Base-by-base conservation (phyloP, 2,797 vertebrate genomes). In the Siniperca scherzeri region DNA sequence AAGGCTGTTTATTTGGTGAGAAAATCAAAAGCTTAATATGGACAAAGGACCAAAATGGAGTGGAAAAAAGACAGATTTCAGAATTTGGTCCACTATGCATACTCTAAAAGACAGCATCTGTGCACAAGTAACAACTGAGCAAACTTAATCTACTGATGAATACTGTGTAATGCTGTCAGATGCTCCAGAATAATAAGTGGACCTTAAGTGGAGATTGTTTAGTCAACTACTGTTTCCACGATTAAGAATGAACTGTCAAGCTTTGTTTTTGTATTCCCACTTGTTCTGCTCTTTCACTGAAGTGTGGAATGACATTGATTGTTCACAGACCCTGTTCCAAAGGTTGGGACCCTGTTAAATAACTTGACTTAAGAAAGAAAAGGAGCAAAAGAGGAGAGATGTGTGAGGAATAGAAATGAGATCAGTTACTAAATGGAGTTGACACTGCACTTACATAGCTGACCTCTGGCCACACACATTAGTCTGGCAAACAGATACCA, bases 381-480 rank as follows among this genome's bases (percentile, higher is more conserved):
- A 5, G 40, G 25, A 70, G 71, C 8, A 0, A 3, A 22, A 52
- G 36, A 40, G 22, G 21, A 46, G 27, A 74, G 3, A 36, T 65
- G 77, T 77, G 78, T 53, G 50, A 33, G 52, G 81, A 84, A 80
- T 87, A 74, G 59, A 86, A 86, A 89, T 82, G 61, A 80, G 80
- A 69, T 40, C 2, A 8, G 72, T 40, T 22, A 48, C 62, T 87
- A 76, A 87, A 80, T 50, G 69, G 70, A 87, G 61, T 71, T 48
- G 81, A 77, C 40, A 50, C 42, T 78, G 53, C 71, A 73, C 40
- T 77, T 72, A 68, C 60, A 74, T n/a, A 71, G 69, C 81, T 74
- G 72, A 81, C 77, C 83, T 75, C 76, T 74, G 21, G 52, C 59
- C 72, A 86, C 55, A 74, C 79, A 74, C 80, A 77, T 87, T 76